Conservation (phyloP, 2,113 vertebrate species). For the Hippocampus barbouri region DNA sequence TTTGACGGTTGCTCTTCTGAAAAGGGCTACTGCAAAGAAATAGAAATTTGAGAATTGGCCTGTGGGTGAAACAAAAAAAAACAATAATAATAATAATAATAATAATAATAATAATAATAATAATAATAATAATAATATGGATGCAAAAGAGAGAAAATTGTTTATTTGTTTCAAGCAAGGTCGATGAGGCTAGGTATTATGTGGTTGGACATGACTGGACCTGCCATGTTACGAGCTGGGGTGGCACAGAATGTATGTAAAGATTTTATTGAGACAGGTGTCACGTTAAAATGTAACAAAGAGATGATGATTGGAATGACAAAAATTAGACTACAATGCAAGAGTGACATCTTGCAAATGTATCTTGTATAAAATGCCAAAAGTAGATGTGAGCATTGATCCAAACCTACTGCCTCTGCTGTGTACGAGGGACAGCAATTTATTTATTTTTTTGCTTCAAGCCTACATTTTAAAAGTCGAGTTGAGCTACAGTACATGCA, state of each 20-base stretch:
- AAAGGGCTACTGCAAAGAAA: slow-evolving; percentile 57
- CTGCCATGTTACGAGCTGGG: slow-evolving; percentile 20
- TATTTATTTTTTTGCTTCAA: neutral
- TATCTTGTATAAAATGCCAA: neutral
- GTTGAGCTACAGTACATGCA: neutral
- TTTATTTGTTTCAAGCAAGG: neutral
- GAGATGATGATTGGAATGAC: neutral
- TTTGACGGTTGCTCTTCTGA: slow-evolving; percentile 63
- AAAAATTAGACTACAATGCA: neutral
- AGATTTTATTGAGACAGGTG: too few relatives aligned
- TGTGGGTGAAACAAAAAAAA: slow-evolving; percentile 52
- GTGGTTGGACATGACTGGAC: neutral
- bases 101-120: slow-evolving; percentile 20
- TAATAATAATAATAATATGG: slow-evolving; percentile 34
- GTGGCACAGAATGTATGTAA: neutral
- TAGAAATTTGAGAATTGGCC: slow-evolving; percentile 66
- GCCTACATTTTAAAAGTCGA: neutral
- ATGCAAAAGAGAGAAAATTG: slow-evolving; percentile 42
- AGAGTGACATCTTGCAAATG: neutral
- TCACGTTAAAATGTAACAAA: neutral
- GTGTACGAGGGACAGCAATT: too few relatives aligned
- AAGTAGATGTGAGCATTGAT: neutral
- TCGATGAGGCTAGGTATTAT: neutral
- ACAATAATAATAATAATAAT: slow-evolving; percentile 23
- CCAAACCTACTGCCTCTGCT: neutral